phyloP scores from a whole-genome alignment of 2,113 vertebrate species.

The Nycticryphes semicollaris region DNA sequence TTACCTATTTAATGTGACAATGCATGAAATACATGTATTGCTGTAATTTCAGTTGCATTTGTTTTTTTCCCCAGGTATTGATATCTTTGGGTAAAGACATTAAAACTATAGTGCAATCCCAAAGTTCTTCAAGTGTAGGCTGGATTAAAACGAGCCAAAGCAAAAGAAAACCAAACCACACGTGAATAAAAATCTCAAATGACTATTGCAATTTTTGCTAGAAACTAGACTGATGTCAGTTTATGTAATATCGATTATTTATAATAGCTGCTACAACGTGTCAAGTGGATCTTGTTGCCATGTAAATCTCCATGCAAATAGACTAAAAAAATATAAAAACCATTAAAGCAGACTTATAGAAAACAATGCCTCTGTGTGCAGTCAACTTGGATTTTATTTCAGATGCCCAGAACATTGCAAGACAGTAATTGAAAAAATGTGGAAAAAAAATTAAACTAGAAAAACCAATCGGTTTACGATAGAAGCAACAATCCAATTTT shows the following conservation, averaged over 20 bases:
- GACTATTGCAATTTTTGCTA: neutral
- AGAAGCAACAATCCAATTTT: neutral
- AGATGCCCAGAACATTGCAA: neutral
- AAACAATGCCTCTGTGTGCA: neutral
- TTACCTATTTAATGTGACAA: neutral
- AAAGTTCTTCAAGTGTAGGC: neutral
- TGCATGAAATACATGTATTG: neutral
- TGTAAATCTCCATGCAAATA: neutral
- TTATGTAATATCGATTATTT: neutral
- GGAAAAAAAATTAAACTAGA: constrained; percentile 3
- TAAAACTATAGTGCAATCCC: neutral
- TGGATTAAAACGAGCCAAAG: neutral
- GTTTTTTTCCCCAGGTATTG: neutral
- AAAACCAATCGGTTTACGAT: neutral
- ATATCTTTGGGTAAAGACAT: neutral
- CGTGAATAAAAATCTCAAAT: neutral
- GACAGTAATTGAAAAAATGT: neutral
- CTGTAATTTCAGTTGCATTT: neutral
- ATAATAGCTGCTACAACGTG: neutral
- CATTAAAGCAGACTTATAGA: neutral
- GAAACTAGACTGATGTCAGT: neutral
- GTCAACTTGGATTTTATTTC: neutral
- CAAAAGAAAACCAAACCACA: neutral
- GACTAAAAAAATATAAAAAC: neutral
- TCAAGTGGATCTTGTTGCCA: neutral